Evolutionary conservation across 1,140 invertebrate genomes (phyloP), one percentile per base, ranked within the genome.

Genomic region (Ooceraea biroi): DNA sequence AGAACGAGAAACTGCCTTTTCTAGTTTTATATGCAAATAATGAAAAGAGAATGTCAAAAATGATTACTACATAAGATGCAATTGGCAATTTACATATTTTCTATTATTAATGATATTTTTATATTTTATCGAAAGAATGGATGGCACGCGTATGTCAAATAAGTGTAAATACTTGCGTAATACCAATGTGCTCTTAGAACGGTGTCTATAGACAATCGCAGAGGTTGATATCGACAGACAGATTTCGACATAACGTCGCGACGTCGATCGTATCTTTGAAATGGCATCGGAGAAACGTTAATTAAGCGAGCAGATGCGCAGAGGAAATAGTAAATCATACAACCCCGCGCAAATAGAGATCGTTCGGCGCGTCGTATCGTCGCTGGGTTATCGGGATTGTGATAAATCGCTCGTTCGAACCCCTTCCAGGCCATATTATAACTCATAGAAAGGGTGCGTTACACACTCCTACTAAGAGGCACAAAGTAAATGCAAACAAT

Each of bases 281-380:
- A 88, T 57, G 63, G 66, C 78, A 87, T 89, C 71, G 85, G 76
- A 85, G 88, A 66, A 85, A 80, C 77, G 88, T 91, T 92, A 92
- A 92, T 92, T 92, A 91, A 85, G 86, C 84, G 85, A 86, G 77
- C 89, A 90, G 91, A 90, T 92, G 89, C 72, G 86, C 85, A 73
- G 69, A 90, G 90, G 91, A 92, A 93, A 90, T 91, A 89, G 90
- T 93, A 91, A 93, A 94, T 93, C 91, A 92, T 78, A 85, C 71
- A 74, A 76, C 87, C 87, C 86, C 68, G 65, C 30, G 66, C 88
- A 78, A 90, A 88, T 61, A 44, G 73, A 84, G 73, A 80, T 7
- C 86, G 80, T 88, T 91, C 76, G 84, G 85, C 83, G 60, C 87
- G 57, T 68, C 90, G 91, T 93, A 94, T 94, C 91, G 89, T 89